These are phyloP conservation scores for Ormyrus rosae DNA, from an alignment of 2,888 invertebrate genomes.

Conservation along the genomic window DNA sequence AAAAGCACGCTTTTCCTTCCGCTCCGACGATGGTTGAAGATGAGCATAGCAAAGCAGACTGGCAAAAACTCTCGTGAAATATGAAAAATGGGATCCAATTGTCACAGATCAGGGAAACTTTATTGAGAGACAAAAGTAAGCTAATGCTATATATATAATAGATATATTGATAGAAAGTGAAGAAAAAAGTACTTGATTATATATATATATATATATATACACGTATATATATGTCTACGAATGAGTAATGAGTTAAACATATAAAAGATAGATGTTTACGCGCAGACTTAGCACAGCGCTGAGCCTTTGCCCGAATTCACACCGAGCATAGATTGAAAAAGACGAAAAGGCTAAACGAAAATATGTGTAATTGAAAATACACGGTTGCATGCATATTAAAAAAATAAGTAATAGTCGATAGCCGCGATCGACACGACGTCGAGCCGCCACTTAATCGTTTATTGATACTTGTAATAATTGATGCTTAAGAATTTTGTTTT, in stretches of 20 bases:
- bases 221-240: slow-evolving; percentile 38
- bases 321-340: slow-evolving; percentile 54
- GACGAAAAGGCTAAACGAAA: slow-evolving; percentile 31
- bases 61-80: slow-evolving; percentile 42
- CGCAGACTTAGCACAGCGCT: slow-evolving; percentile 66
- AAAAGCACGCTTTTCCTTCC: slow-evolving; percentile 36
- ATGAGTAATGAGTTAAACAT: slow-evolving; percentile 41
- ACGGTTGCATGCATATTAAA: slow-evolving; percentile 62
- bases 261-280: slow-evolving; percentile 55
- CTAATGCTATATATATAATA: slow-evolving; percentile 39
- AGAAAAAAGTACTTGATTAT: slow-evolving; percentile 37
- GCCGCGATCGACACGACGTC: slow-evolving; percentile 65
- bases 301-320: slow-evolving; percentile 57
- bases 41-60: slow-evolving; percentile 21
- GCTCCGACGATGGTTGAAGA: slow-evolving; percentile 40
- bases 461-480: slow-evolving; percentile 64
- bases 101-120: slow-evolving; percentile 45
- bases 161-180: slow-evolving; percentile 33
- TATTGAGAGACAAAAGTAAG: slow-evolving; percentile 45
- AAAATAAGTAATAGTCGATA: slow-evolving; percentile 63
- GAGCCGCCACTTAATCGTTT: slow-evolving; percentile 63
- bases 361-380: slow-evolving; percentile 58
- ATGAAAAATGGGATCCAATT: slow-evolving; percentile 42
- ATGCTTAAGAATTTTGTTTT: slow-evolving; percentile 64
- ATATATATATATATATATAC: slow-evolving; percentile 1